Percentiles rank a stretch among this genome's conserved stretches.
Evolutionary conservation across 1,140 invertebrate species (phyloP).

Genomic region (Bursaphelenchus mucronatus): DNA sequence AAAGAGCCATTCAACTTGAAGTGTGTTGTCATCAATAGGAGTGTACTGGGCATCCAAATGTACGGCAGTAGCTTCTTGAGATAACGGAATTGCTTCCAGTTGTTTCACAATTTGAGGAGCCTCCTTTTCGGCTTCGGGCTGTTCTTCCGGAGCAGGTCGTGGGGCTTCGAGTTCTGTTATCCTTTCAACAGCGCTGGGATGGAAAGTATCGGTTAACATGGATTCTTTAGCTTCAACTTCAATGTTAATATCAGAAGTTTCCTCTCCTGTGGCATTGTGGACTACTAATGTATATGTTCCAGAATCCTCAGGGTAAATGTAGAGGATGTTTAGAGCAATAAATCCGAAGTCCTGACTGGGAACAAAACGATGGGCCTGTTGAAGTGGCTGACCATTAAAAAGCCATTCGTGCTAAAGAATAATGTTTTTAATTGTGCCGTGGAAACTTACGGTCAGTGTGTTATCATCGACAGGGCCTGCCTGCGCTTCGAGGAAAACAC

Average conservation of each 20-base stretch:
- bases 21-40: constrained; percentile 39
- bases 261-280: constrained; percentile 63
- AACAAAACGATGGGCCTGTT: constrained; percentile 55
- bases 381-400: constrained; percentile 55
- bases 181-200: constrained; percentile 48
- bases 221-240: constrained; percentile 43
- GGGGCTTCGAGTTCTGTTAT: constrained; percentile 57
- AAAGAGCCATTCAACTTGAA: constrained; percentile 86
- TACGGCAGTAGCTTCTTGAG: constrained; percentile 53
- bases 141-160: constrained; percentile 43
- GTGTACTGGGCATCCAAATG: constrained; percentile 58
- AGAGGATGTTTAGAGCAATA: constrained; percentile 85
- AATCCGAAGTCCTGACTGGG: constrained; percentile 82
- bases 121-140: constrained; percentile 48
- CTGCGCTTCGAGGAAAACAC: constrained; percentile 87
- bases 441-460: constrained; percentile 84
- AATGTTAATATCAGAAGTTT: constrained; percentile 50
- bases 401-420: constrained; percentile 56
- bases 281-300: constrained; percentile 64
- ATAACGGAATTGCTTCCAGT: constrained; percentile 39
- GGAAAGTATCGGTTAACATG: constrained; percentile 57
- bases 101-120: constrained; percentile 50
- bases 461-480: constrained; percentile 82
- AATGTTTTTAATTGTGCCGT: constrained; percentile 6
- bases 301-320: constrained; percentile 78